Percentiles rank a stretch among this genome's conserved stretches.
Evolutionary conservation across 1,140 invertebrate species (phyloP).

Genomic region (Anoplophora glabripennis): DNA sequence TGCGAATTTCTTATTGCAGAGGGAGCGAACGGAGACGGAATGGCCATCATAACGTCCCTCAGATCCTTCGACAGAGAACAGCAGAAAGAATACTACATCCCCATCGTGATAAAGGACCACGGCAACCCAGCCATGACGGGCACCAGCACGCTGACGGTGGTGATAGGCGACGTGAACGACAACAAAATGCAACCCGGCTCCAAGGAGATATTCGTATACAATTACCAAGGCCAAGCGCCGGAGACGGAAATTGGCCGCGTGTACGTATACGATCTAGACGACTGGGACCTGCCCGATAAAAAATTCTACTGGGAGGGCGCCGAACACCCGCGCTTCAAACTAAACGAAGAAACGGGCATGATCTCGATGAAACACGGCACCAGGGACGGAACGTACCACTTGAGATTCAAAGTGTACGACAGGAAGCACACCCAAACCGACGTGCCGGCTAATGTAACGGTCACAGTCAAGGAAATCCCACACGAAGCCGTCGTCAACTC

Average conservation of each 20-base stretch:
- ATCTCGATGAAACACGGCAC: conserved; percentile 92
- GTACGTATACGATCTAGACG: conserved; percentile 94
- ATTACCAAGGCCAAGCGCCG: conserved; percentile 88
- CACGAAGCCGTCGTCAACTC: conserved; percentile 94
- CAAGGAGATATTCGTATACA: conserved; percentile 96
- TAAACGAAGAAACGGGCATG: conserved; percentile 91
- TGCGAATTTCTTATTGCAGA: conserved; percentile 55
- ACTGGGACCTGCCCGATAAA: conserved; percentile 97
- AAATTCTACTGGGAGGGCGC: conserved; percentile 89
- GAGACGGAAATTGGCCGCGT: conserved; percentile 92
- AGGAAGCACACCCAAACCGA: conserved; percentile 89
- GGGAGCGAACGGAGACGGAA: conserved; percentile 92
- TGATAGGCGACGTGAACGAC: conserved; percentile 95
- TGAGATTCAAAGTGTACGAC: conserved; percentile 91
- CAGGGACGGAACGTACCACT: conserved; percentile 78
- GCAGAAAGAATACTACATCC: conserved; percentile 91
- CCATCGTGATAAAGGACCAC: conserved; percentile 90
- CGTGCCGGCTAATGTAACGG: conserved; percentile 88
- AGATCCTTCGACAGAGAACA: conserved; percentile 92
- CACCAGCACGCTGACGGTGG: conserved; percentile 90
- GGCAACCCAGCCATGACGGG: conserved; percentile 89
- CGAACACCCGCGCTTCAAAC: conserved; percentile 79
- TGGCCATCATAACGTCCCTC: conserved; percentile 88
- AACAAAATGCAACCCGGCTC: conserved; percentile 96
- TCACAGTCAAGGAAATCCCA: conserved; percentile 89